These are phyloP conservation scores for Sphaeridia pumilis DNA, from an alignment of 2,888 invertebrate genomes.

Conservation along the genomic window DNA sequence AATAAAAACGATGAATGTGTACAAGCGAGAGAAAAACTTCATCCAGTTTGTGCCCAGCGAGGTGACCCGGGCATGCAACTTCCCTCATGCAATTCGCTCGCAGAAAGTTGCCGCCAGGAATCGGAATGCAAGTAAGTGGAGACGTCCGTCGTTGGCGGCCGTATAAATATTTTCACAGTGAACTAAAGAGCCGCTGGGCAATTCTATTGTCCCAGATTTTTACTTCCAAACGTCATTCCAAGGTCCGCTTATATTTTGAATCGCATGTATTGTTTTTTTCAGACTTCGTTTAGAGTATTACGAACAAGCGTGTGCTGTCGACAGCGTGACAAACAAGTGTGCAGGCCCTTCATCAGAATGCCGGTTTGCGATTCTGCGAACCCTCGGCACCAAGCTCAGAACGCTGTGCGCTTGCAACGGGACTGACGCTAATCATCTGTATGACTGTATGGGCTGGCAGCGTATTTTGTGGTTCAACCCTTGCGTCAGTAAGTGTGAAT, in stretches of 20 bases:
- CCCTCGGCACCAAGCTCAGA: conserved; percentile 76
- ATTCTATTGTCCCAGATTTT: too few species aligned
- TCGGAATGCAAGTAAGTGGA: conserved; percentile 64
- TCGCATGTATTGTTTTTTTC: conserved; percentile 25
- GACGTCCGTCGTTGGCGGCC: too few species aligned
- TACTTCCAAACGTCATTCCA: background rate
- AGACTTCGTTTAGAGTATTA: conserved; percentile 73
- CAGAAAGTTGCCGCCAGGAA: conserved; percentile 69
- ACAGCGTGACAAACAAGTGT: conserved; percentile 77
- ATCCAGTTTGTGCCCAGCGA: conserved; percentile 77
- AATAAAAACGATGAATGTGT: conserved; percentile 76
- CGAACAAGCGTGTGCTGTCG: conserved; percentile 83
- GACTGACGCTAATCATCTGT: conserved; percentile 69
- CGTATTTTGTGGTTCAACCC: conserved; percentile 81
- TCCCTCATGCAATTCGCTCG: conserved; percentile 76
- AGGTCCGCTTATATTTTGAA: background rate
- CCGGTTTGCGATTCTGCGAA: conserved; percentile 70
- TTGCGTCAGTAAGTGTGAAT: conserved; percentile 67
- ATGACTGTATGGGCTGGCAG: conserved; percentile 84
- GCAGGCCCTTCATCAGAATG: conserved; percentile 76
- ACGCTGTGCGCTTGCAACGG: conserved; percentile 80
- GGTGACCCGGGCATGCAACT: conserved; percentile 52
- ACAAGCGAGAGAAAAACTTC: conserved; percentile 77
- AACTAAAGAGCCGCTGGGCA: too few species aligned
- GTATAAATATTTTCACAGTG: too few species aligned